Evolutionary conservation across 2,113 vertebrate species (phyloP).

Genomic region (Eleginops maclovinus): DNA sequence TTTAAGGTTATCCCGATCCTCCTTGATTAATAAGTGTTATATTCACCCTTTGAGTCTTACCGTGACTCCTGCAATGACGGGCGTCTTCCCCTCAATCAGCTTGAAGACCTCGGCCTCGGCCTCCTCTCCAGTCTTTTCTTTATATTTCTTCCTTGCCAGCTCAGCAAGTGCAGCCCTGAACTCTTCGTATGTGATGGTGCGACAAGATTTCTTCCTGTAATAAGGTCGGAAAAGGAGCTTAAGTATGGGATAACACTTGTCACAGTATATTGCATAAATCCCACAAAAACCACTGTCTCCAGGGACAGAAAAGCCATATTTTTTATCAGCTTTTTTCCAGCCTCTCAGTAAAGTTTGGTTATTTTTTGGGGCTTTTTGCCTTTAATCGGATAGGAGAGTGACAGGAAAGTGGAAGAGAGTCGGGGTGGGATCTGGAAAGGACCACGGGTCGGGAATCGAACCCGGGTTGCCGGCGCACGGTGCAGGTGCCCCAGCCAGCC

Average conservation of each 20-base stretch:
- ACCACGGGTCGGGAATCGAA: too few species aligned
- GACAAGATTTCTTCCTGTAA: slow-evolving; percentile 90
- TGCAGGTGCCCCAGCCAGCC: too few species aligned
- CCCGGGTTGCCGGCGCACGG: too few species aligned
- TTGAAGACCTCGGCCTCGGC: slow-evolving; percentile 91
- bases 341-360: slow-evolving; percentile 17
- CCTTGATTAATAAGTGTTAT: background rate
- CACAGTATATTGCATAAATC: too few species aligned
- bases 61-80: slow-evolving; percentile 93
- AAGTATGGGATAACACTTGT: slow-evolving; percentile 1
- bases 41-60: slow-evolving; percentile 74
- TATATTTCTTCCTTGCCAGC: slow-evolving; percentile 92
- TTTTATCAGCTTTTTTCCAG: slow-evolving; percentile 4
- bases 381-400: too few species aligned
- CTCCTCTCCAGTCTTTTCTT: slow-evolving; percentile 91
- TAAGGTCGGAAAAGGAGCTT: slow-evolving; percentile 18
- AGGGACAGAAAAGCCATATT: background rate
- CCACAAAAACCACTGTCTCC: background rate
- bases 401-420: too few species aligned
- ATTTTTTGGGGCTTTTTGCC: too few species aligned
- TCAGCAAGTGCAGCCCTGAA: slow-evolving; percentile 92
- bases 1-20: background rate
- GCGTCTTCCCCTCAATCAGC: slow-evolving; percentile 92
- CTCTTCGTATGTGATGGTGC: slow-evolving; percentile 94
- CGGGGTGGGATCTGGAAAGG: too few species aligned